phyloP scores from a whole-genome alignment of 2,113 vertebrate genomes.

The Silurus glanis region DNA sequence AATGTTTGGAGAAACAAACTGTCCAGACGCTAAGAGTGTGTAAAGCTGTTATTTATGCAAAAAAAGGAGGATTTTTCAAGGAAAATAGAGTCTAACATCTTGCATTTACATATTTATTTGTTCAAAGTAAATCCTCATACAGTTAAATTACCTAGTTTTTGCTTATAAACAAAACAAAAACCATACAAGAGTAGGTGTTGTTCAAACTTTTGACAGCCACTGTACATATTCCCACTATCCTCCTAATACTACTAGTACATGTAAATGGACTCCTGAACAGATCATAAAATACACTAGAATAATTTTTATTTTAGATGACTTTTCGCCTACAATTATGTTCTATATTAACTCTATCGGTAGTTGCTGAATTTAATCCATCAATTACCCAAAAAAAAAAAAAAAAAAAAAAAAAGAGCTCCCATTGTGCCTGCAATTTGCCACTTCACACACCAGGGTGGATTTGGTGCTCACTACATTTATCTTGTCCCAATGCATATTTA shows the following conservation, averaged over 20 bases:
- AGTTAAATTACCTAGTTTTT: too few species aligned
- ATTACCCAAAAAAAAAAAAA: constrained; percentile 73
- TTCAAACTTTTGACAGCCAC: too few species aligned
- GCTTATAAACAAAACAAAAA: too few species aligned
- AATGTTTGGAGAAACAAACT: too few species aligned
- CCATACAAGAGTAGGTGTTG: too few species aligned
- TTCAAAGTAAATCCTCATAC: too few species aligned
- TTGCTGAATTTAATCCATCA: constrained; percentile 79
- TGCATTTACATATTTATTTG: too few species aligned
- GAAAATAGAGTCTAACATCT: too few species aligned
- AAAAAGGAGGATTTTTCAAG: too few species aligned
- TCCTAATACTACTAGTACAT: constrained; percentile 53
- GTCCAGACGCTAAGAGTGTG: too few species aligned
- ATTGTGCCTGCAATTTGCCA: constrained; percentile 70
- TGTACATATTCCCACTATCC: constrained; percentile 33
- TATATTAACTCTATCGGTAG: constrained; percentile 73
- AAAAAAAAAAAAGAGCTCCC: constrained; percentile 64
- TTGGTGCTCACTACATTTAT: constrained; percentile 79
- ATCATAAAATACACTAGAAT: constrained; percentile 65
- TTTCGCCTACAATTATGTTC: constrained; percentile 68
- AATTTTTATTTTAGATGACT: constrained; percentile 61
- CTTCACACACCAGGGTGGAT: constrained; percentile 69
- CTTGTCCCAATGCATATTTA: constrained; percentile 79
- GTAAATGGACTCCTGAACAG: constrained; percentile 58
- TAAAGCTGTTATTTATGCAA: too few species aligned